phyloP scores from a whole-genome alignment of 2,888 invertebrate species.

The Drosophila anceps region DNA sequence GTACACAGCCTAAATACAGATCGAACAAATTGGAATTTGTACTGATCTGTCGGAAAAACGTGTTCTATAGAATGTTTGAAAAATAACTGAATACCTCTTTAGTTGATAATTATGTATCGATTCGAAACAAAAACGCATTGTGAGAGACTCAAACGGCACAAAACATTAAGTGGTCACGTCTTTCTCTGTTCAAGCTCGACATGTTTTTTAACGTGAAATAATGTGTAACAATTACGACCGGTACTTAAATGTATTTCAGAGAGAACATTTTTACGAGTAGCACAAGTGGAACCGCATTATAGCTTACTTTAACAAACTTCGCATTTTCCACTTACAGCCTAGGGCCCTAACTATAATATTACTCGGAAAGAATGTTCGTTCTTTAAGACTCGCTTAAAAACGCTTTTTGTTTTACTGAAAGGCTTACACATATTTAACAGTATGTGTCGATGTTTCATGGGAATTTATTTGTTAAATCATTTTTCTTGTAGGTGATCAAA shows the following conservation, averaged over 20 bases:
- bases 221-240: slow-evolving; percentile 72
- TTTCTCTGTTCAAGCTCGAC: slow-evolving; percentile 54
- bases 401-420: background rate
- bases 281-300: background rate
- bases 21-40: background rate
- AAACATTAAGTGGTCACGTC: slow-evolving; percentile 66
- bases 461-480: no score
- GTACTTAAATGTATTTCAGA: slow-evolving; percentile 41
- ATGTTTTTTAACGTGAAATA: slow-evolving; percentile 61
- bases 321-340: background rate
- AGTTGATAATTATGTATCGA: slow-evolving; percentile 25
- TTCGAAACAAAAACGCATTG: slow-evolving; percentile 12
- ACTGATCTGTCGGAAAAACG: background rate
- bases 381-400: background rate
- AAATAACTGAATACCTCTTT: slow-evolving; percentile 8
- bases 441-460: background rate
- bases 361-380: background rate
- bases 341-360: background rate
- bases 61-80: background rate
- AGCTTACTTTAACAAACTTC: background rate
- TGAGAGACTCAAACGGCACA: slow-evolving; percentile 24
- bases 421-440: background rate
- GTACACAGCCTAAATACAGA: background rate
- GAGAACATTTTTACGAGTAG: slow-evolving; percentile 18
- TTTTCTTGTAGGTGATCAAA: no score